Evolutionary conservation across 2,797 vertebrate species (phyloP).

Genomic region (Gymnocypris eckloni): DNA sequence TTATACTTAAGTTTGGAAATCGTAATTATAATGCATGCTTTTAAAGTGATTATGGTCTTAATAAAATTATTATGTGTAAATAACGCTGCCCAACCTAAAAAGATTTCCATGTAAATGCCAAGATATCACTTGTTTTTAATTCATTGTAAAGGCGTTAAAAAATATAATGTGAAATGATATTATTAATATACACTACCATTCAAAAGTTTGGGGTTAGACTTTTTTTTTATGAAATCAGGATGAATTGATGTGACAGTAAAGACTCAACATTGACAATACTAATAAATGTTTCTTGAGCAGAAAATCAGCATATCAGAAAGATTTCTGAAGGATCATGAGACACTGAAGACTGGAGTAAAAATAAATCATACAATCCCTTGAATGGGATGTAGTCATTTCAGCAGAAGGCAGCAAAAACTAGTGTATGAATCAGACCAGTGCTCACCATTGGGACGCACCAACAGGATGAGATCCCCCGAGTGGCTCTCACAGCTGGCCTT

Average conservation of each 20-base stretch:
- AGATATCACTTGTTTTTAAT: neutral
- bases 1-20: neutral
- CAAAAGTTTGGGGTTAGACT: too few species aligned
- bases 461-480: constrained; percentile 93
- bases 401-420: neutral
- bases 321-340: neutral
- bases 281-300: neutral
- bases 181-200: neutral
- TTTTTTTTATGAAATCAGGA: neutral
- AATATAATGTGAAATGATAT: too few species aligned
- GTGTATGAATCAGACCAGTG: neutral
- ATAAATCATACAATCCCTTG: too few species aligned
- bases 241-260: neutral
- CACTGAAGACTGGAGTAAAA: neutral
- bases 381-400: neutral
- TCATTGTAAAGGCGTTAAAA: neutral
- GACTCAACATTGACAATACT: neutral
- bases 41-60: neutral
- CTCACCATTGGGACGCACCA: constrained; percentile 97
- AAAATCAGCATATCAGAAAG: neutral
- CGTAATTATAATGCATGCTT: neutral
- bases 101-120: neutral
- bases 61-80: neutral
- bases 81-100: neutral
- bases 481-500: constrained; percentile 97